Evolutionary conservation across 2,113 vertebrate genomes (phyloP).

Genomic region (Diphyllodes magnificus): DNA sequence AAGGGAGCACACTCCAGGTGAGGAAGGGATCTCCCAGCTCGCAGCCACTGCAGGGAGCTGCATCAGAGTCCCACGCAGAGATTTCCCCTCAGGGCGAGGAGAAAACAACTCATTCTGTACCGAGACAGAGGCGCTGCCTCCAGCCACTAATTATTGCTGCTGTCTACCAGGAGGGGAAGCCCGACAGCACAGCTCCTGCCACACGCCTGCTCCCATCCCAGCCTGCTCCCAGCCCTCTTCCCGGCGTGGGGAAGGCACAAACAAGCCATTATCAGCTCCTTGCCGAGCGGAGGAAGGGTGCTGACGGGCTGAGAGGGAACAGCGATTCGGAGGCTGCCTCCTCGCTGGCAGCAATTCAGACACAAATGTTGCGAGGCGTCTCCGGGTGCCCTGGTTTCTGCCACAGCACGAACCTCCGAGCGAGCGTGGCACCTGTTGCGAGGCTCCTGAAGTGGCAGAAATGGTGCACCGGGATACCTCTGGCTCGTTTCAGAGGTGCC

Average conservation of each 20-base stretch:
- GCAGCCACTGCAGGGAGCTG: neutral
- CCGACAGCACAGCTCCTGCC: neutral
- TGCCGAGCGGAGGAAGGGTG: neutral
- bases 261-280: neutral
- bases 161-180: conserved; percentile 5
- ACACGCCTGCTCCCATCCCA: neutral
- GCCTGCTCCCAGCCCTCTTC: neutral
- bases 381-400: neutral
- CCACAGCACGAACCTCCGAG: neutral
- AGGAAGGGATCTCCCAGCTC: neutral
- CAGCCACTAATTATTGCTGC: neutral
- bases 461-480: neutral
- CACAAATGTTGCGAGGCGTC: neutral
- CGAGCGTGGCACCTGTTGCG: neutral
- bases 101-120: neutral
- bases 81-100: neutral
- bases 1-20: neutral
- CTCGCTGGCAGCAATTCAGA: neutral
- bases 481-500: fast-evolving
- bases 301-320: conserved; percentile 18
- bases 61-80: neutral
- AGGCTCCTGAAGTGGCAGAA: neutral
- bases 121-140: neutral
- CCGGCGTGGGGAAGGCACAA: neutral
- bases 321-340: neutral